These are phyloP conservation scores for Micropoecilia bifurca DNA, from an alignment of 2,797 vertebrate genomes.

Conservation along the genomic window DNA sequence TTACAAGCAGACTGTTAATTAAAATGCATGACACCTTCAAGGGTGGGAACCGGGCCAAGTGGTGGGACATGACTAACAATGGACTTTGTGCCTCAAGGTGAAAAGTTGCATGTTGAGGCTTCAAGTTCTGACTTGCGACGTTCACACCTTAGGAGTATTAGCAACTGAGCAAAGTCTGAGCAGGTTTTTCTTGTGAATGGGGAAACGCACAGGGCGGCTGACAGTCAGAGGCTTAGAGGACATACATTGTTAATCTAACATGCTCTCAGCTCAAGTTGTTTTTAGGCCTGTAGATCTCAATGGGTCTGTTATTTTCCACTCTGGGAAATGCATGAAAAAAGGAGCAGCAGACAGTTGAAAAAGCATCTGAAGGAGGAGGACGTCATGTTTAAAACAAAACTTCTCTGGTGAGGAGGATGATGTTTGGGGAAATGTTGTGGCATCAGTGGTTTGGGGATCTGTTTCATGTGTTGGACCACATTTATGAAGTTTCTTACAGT, in stretches of 20 bases:
- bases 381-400: not conserved
- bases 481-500: not conserved
- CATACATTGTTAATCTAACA: not conserved
- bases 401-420: not conserved
- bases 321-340: not conserved
- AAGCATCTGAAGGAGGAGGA: not conserved
- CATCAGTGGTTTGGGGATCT: not conserved
- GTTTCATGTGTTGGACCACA: not conserved
- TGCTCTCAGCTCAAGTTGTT: not conserved
- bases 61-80: slow-evolving; percentile 22
- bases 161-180: not conserved
- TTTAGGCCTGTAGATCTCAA: not conserved
- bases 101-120: slow-evolving; percentile 10
- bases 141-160: slow-evolving; percentile 6
- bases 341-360: not conserved
- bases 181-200: slow-evolving; percentile 4
- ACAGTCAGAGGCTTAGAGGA: not conserved
- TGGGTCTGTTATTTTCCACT: not conserved
- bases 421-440: not conserved
- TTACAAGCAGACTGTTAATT: slow-evolving; percentile 44
- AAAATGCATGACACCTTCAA: slow-evolving; percentile 52
- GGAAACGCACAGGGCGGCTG: not conserved
- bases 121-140: slow-evolving; percentile 51
- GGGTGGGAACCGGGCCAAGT: slow-evolving; percentile 31
- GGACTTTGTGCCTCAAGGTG: slow-evolving; percentile 16